Conservation (phyloP, 1,140 invertebrate species). For the Euura saliciscinereae region DNA sequence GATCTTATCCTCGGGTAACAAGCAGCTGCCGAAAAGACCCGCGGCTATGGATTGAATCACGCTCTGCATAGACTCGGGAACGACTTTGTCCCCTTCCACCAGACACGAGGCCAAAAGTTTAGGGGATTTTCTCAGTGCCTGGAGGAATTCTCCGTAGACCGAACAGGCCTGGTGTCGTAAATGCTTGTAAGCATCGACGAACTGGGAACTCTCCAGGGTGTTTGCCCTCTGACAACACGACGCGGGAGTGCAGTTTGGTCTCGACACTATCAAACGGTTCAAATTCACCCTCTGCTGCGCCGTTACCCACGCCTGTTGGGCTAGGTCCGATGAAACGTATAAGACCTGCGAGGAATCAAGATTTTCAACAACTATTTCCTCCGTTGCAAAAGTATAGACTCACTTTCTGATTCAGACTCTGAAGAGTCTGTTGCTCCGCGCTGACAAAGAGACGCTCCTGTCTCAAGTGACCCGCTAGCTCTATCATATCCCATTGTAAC, state of each 20-base stretch:
- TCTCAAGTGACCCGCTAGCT: constrained; percentile 72
- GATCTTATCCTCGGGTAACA: constrained; percentile 82
- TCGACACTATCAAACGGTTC: constrained; percentile 77
- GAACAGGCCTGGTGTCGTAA: constrained; percentile 81
- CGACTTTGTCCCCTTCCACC: constrained; percentile 74
- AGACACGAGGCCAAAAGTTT: constrained; percentile 81
- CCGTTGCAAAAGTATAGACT: no score
- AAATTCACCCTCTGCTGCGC: constrained; percentile 87
- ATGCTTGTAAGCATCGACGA: constrained; percentile 88
- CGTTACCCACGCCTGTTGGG: constrained; percentile 86
- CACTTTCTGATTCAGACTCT: constrained; percentile 75
- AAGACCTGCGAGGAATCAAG: constrained; percentile 60
- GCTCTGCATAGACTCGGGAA: constrained; percentile 68
- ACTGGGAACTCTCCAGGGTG: constrained; percentile 77
- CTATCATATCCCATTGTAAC: constrained; percentile 67
- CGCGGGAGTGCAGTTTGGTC: constrained; percentile 74
- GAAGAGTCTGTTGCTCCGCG: constrained; percentile 74
- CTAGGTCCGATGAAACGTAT: constrained; percentile 67
- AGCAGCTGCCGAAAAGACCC: constrained; percentile 83
- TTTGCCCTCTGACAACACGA: constrained; percentile 80
- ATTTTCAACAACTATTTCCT: constrained; percentile 23
- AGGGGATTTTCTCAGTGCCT: constrained; percentile 78
- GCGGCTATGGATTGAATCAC: constrained; percentile 77
- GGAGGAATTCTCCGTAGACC: constrained; percentile 80
- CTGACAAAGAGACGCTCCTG: constrained; percentile 77